Conservation (phyloP, 2,797 vertebrate genomes). For the Okamejei kenojei region DNA sequence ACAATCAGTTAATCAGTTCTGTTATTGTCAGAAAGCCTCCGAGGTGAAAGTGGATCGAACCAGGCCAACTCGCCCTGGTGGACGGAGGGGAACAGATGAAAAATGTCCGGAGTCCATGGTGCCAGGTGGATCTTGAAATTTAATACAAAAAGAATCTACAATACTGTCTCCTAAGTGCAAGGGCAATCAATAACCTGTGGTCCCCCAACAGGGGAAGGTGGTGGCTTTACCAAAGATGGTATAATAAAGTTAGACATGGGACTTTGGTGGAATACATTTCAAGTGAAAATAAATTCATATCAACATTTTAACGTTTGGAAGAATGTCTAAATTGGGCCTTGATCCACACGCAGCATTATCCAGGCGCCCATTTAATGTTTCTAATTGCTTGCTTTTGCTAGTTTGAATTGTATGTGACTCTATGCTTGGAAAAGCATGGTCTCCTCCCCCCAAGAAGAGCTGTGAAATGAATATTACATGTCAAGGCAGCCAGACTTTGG, state of each 20-base stretch:
- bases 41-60: conserved; percentile 15
- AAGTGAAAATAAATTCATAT: background rate
- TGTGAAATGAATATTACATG: background rate
- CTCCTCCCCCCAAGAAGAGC: background rate
- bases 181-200: background rate
- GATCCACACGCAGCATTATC: background rate
- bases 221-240: background rate
- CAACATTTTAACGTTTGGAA: background rate
- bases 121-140: conserved; percentile 10
- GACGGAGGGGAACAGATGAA: background rate
- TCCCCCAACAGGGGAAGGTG: background rate
- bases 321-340: background rate
- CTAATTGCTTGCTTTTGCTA: background rate
- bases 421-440: background rate
- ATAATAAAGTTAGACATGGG: background rate
- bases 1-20: conserved; percentile 68
- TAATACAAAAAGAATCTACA: conserved; percentile 10
- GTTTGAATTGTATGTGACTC: background rate
- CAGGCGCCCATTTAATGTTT: background rate
- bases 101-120: background rate
- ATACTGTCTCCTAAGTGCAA: conserved; percentile 16
- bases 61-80: background rate
- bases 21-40: conserved; percentile 68
- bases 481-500: background rate
- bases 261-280: conserved; percentile 18